These are phyloP conservation scores for Sebastes iracundus DNA, from an alignment of 2,797 vertebrate species.

Conservation along the genomic window DNA sequence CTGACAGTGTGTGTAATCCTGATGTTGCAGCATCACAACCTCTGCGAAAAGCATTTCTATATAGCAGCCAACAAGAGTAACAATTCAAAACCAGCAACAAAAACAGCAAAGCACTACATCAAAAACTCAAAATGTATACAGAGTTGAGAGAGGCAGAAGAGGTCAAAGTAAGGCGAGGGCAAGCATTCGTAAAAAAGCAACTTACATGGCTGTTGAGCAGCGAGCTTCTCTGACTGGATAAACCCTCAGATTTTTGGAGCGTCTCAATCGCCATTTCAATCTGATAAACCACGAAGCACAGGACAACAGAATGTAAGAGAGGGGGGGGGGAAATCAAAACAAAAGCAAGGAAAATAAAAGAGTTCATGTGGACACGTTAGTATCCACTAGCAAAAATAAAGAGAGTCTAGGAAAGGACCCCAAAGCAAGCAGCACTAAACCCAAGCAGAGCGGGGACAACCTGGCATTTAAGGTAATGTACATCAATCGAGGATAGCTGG, in stretches of 20 bases:
- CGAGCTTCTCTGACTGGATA: slow-evolving; percentile 98
- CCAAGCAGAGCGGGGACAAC: slow-evolving; percentile 66
- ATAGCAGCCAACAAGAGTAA: slow-evolving; percentile 46
- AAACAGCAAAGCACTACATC: slow-evolving; percentile 39
- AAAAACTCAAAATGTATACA: slow-evolving; percentile 34
- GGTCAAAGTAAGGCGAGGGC: slow-evolving; percentile 40
- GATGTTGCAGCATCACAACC: slow-evolving; percentile 24
- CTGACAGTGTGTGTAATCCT: slow-evolving; percentile 10
- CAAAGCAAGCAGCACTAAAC: slow-evolving; percentile 77
- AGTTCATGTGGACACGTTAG: slow-evolving; percentile 61
- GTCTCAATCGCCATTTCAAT: slow-evolving; percentile 99
- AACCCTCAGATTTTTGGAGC: slow-evolving; percentile 99
- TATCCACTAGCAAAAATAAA: slow-evolving; percentile 65
- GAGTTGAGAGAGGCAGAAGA: slow-evolving; percentile 28
- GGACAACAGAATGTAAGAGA: slow-evolving; percentile 87
- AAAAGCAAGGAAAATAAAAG: slow-evolving; percentile 84
- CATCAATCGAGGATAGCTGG: neutral
- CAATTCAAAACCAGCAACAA: slow-evolving; percentile 27
- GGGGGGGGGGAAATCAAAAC: slow-evolving; percentile 75
- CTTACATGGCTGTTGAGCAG: slow-evolving; percentile 99
- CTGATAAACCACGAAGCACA: slow-evolving; percentile 90
- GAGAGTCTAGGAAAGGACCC: slow-evolving; percentile 51
- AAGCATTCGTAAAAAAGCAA: slow-evolving; percentile 74
- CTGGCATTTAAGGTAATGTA: neutral
- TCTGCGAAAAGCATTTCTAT: slow-evolving; percentile 54